Evolutionary conservation across 1,140 invertebrate species (phyloP).

Genomic region (Sycophaga agraensis): DNA sequence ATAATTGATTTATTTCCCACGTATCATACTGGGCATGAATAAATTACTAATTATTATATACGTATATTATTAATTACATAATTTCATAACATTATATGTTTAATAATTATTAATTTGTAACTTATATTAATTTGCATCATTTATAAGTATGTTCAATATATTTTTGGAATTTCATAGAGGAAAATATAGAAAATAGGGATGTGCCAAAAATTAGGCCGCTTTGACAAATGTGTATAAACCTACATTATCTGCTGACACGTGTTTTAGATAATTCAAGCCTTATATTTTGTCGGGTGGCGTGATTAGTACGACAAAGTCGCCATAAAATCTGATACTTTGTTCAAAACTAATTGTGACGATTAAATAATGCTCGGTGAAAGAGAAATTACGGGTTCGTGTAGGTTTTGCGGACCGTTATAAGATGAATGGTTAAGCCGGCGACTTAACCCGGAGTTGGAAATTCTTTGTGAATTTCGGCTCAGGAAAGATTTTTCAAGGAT

Average conservation of each 20-base stretch:
- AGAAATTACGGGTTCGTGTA: no score
- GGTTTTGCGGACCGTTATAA: no score
- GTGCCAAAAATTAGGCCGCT: slow-evolving; percentile 8
- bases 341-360: no score
- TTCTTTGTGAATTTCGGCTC: no score
- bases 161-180: background rate
- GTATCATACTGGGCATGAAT: no score
- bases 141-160: background rate
- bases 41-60: no score
- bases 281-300: background rate
- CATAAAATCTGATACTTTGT: no score
- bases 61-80: background rate
- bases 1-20: no score
- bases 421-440: no score
- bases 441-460: no score
- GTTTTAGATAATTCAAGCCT: background rate
- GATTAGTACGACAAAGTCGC: background rate
- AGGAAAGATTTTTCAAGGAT: no score
- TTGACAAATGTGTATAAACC: slow-evolving; percentile 12
- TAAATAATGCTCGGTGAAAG: no score
- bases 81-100: background rate
- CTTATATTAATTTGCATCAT: background rate
- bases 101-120: background rate
- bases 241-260: slow-evolving; percentile 8
- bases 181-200: background rate